phyloP scores from a whole-genome alignment of 2,888 invertebrate species.

The Electrophaes corylata region DNA sequence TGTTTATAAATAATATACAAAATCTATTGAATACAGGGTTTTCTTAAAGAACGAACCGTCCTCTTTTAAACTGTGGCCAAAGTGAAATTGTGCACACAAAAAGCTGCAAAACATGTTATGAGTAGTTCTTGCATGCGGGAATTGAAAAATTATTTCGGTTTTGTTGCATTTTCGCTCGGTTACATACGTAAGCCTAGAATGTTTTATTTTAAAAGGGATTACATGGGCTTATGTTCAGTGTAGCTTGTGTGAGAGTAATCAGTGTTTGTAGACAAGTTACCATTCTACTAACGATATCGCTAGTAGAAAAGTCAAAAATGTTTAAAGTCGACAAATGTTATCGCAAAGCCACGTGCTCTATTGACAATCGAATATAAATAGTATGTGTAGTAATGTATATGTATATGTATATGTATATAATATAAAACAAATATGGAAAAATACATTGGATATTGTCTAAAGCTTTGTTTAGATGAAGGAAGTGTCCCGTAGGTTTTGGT shows the following conservation, averaged over 20 bases:
- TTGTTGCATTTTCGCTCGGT: constrained; percentile 33
- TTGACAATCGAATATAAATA: too few species aligned
- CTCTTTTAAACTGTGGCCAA: constrained; percentile 14
- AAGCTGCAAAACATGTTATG: constrained; percentile 41
- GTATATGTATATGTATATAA: too few species aligned
- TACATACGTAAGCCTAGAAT: constrained; percentile 28
- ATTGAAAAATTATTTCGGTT: constrained; percentile 40
- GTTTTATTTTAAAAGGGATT: constrained; percentile 26
- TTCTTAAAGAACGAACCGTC: constrained; percentile 2
- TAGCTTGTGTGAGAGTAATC: constrained; percentile 23
- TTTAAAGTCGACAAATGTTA: too few species aligned
- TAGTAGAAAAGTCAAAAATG: too few species aligned
- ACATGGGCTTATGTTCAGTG: constrained; percentile 18
- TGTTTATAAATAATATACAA: neutral
- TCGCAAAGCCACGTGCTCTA: too few species aligned
- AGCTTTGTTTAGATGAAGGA: too few species aligned
- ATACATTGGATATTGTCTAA: too few species aligned
- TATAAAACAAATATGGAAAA: too few species aligned
- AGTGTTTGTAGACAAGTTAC: too few species aligned
- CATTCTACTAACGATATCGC: too few species aligned
- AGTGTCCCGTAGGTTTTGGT: too few species aligned
- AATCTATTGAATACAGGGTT: neutral
- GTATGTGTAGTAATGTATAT: too few species aligned
- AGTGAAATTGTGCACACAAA: constrained; percentile 39
- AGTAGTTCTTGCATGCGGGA: constrained; percentile 36